phyloP scores from a whole-genome alignment of 2,888 invertebrate genomes.

The Teleiodes luculella region DNA sequence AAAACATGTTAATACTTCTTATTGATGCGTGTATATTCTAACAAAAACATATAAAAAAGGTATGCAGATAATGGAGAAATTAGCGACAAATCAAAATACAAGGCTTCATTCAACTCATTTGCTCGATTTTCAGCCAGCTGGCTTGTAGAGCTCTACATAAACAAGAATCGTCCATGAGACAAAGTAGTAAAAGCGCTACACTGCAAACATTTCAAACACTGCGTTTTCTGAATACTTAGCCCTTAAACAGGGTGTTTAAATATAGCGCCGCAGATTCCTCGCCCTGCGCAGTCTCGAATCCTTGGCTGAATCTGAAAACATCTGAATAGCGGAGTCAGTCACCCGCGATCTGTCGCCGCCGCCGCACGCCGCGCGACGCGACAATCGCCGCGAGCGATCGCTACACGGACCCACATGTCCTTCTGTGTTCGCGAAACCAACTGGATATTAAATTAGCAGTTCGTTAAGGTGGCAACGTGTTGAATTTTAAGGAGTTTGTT shows the following conservation, averaged over 20 bases:
- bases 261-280: slow-evolving; percentile 17
- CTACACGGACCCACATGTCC: neutral
- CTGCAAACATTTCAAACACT: neutral
- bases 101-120: too few species aligned
- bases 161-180: too few species aligned
- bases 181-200: neutral
- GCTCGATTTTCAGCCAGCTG: too few species aligned
- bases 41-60: too few species aligned
- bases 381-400: neutral
- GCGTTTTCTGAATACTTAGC: neutral
- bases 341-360: slow-evolving; percentile 34
- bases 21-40: too few species aligned
- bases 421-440: neutral
- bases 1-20: too few species aligned
- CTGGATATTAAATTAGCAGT: slow-evolving; percentile 10
- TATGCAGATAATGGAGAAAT: too few species aligned
- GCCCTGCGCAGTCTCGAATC: slow-evolving; percentile 43
- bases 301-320: slow-evolving; percentile 31
- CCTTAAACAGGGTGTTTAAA: slow-evolving; percentile 6
- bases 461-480: slow-evolving; percentile 14
- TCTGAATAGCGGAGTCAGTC: slow-evolving; percentile 35
- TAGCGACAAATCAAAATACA: too few species aligned
- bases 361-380: slow-evolving; percentile 17
- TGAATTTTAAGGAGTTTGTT: slow-evolving; percentile 14
- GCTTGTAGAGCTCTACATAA: too few species aligned